A percentile compares a stretch with the other conserved stretches of the same genome.
These are phyloP conservation scores for Macaria notata DNA, from an alignment of 2,888 invertebrate species.

Conservation along the genomic window DNA sequence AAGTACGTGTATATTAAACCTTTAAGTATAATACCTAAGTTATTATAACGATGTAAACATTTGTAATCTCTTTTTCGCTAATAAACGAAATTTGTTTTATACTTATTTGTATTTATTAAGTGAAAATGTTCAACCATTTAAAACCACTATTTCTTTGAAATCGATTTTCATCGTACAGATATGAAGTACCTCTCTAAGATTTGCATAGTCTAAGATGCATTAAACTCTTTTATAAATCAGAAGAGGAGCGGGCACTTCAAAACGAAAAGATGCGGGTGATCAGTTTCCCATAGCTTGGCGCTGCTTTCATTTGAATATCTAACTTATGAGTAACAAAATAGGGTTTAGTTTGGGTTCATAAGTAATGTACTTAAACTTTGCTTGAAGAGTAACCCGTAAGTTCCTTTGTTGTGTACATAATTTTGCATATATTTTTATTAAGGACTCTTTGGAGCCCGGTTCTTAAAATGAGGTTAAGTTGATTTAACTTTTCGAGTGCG, in stretches of 20 bases:
- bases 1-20: no score
- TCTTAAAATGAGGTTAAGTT: conserved; percentile 33
- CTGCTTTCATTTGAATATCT: no score
- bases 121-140: no score
- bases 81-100: no score
- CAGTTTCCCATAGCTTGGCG: conserved; percentile 33
- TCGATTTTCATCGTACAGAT: no score
- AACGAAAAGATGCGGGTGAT: conserved; percentile 62
- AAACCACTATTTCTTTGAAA: no score
- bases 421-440: conserved; percentile 52
- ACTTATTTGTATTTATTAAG: no score
- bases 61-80: no score
- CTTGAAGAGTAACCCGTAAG: conserved; percentile 37
- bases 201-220: conserved; percentile 56
- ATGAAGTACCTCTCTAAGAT: conserved; percentile 24
- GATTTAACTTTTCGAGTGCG: conserved; percentile 23
- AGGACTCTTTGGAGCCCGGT: conserved; percentile 8
- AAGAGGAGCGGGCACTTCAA: background rate
- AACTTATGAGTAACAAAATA: no score
- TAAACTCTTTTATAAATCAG: conserved; percentile 37
- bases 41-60: no score
- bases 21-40: no score
- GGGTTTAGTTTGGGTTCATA: no score
- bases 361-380: background rate
- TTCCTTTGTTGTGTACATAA: conserved; percentile 44